Percentiles rank a stretch among this genome's conserved stretches.
Evolutionary conservation across 2,113 vertebrate genomes (phyloP).

Genomic region (Prunella himalayana): DNA sequence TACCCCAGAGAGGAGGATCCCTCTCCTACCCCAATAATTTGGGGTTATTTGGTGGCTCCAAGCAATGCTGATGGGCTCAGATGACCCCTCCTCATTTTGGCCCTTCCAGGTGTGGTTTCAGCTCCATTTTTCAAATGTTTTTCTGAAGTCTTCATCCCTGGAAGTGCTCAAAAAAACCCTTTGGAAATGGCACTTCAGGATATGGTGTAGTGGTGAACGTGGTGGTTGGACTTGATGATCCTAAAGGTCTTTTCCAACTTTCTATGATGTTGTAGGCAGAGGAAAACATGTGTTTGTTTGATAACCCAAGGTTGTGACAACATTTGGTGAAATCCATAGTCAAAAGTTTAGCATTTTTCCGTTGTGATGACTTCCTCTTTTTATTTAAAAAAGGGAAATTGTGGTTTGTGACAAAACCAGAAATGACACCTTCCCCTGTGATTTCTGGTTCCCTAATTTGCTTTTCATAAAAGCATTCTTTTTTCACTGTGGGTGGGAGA

Average conservation of each 20-base stretch:
- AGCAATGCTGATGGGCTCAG: not conserved
- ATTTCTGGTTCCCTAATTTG: not conserved
- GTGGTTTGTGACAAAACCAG: not conserved
- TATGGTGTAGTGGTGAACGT: not conserved
- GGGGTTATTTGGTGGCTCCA: not conserved
- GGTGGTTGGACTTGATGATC: not conserved
- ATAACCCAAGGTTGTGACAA: not conserved
- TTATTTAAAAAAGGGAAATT: not conserved
- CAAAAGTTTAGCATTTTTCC: not conserved
- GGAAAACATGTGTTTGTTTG: not conserved
- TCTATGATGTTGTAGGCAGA: not conserved
- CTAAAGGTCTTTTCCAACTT: not conserved
- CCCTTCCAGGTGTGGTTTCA: not conserved
- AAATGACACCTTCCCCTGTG: not conserved
- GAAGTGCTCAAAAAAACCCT: not conserved
- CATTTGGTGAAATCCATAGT: not conserved
- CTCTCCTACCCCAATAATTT: not conserved
- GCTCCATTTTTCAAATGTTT: fast-evolving
- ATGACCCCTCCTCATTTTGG: not conserved
- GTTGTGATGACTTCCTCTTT: not conserved
- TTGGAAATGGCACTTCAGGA: not conserved
- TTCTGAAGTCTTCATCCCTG: not conserved
- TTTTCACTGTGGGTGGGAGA: not conserved
- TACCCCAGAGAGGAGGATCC: not conserved
- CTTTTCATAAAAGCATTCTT: not conserved